phyloP scores from a whole-genome alignment of 2,113 vertebrate species.

The Podiceps cristatus region DNA sequence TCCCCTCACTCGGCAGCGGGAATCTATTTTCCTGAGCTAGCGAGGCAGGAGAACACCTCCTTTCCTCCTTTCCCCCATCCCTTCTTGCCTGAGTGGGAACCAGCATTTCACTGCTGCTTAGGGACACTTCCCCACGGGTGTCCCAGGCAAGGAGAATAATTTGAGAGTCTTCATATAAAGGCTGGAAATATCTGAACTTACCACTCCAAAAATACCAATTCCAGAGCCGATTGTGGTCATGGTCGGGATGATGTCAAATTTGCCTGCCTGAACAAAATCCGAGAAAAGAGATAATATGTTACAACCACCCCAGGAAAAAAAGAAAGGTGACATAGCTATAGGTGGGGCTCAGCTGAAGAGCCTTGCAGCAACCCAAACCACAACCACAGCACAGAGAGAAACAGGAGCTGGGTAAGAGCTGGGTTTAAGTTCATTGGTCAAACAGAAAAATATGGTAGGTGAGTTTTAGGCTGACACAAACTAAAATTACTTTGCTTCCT shows the following conservation, averaged over 20 bases:
- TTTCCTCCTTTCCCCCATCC: background rate
- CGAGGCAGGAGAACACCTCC: background rate
- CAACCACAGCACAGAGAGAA: background rate
- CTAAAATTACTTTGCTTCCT: background rate
- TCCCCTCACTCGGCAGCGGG: background rate
- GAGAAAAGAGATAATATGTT: background rate
- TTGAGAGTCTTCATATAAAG: background rate
- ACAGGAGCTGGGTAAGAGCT: background rate
- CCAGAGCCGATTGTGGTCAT: constrained; percentile 96
- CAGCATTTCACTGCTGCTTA: background rate
- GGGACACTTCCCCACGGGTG: background rate
- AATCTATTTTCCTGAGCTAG: background rate
- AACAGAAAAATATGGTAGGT: background rate
- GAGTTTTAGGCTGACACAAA: background rate
- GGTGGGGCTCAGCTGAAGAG: background rate
- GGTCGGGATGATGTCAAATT: constrained; percentile 97
- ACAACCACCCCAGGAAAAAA: background rate
- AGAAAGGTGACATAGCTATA: background rate
- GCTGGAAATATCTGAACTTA: constrained; percentile 73
- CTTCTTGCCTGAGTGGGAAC: background rate
- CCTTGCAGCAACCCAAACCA: background rate
- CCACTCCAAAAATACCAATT: constrained; percentile 98
- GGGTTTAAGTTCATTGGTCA: background rate
- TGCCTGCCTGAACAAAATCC: constrained; percentile 84
- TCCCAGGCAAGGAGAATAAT: background rate